Percentiles rank a stretch among this genome's conserved stretches.
phyloP scores from a whole-genome alignment of 2,888 invertebrate species.

The Cremastobaeus sp. region DNA sequence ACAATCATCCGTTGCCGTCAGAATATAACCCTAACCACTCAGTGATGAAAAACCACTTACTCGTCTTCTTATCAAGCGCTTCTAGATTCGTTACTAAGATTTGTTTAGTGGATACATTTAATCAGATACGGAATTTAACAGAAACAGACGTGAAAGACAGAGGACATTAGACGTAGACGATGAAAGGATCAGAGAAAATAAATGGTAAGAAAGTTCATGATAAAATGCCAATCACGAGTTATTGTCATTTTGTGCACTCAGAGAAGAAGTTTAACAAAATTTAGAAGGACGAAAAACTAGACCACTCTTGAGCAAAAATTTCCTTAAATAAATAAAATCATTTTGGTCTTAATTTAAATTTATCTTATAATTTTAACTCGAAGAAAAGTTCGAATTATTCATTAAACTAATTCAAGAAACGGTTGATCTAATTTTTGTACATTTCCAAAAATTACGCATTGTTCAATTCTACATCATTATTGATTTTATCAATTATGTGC shows the following conservation, averaged over 20 bases:
- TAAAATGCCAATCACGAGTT: slow-evolving; percentile 23
- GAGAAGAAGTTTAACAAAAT: slow-evolving; percentile 42
- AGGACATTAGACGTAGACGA: slow-evolving; percentile 42
- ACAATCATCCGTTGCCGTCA: slow-evolving; percentile 79
- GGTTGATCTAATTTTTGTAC: slow-evolving; percentile 35
- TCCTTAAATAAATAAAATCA: too few relatives aligned
- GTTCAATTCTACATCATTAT: background rate
- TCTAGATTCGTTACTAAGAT: slow-evolving; percentile 47
- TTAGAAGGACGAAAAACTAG: slow-evolving; percentile 31
- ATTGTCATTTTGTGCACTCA: slow-evolving; percentile 30
- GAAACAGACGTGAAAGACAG: slow-evolving; percentile 33
- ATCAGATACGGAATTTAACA: slow-evolving; percentile 41
- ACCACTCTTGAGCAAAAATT: too few relatives aligned
- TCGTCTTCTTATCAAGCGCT: slow-evolving; percentile 55
- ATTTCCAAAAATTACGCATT: background rate
- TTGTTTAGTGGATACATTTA: slow-evolving; percentile 45
- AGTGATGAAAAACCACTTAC: slow-evolving; percentile 56
- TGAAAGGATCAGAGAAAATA: slow-evolving; percentile 26
- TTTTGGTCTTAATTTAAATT: too few relatives aligned
- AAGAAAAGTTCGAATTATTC: too few relatives aligned
- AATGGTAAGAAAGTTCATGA: slow-evolving; percentile 23
- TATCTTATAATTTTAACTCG: too few relatives aligned
- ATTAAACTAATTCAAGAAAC: background rate
- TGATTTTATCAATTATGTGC: background rate
- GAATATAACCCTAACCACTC: slow-evolving; percentile 67